Evolutionary conservation across 2,113 vertebrate genomes (phyloP).

Genomic region (Brevimyrus niger): DNA sequence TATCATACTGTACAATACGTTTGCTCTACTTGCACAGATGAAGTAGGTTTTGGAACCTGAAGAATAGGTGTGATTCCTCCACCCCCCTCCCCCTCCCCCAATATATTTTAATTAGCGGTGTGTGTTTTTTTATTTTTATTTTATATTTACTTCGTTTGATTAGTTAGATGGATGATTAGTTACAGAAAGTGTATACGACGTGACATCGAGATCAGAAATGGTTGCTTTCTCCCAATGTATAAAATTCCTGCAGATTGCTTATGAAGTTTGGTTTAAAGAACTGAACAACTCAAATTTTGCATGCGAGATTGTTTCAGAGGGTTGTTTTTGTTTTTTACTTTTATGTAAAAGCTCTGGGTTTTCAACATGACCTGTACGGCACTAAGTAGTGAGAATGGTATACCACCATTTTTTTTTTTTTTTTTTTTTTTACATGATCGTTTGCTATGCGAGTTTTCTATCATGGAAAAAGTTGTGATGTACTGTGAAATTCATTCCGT

Average conservation of each 20-base stretch:
- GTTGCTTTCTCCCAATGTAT: constrained; percentile 11
- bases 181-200: constrained; percentile 8
- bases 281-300: not conserved
- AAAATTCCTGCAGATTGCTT: not conserved
- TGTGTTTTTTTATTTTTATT: constrained; percentile 32
- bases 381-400: not conserved
- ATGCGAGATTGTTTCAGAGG: constrained; percentile 35
- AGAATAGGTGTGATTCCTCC: constrained; percentile 36
- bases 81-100: not conserved
- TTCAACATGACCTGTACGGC: not conserved
- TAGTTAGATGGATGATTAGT: constrained; percentile 29
- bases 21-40: constrained; percentile 99
- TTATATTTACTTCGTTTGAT: constrained; percentile 47
- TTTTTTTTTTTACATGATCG: constrained; percentile 40
- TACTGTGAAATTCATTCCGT: constrained; percentile 75
- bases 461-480: constrained; percentile 28
- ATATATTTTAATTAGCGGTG: constrained; percentile 25
- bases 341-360: constrained; percentile 28
- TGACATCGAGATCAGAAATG: constrained; percentile 33
- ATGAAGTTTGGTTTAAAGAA: not conserved
- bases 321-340: constrained; percentile 15
- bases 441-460: constrained; percentile 4
- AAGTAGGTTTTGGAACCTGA: constrained; percentile 61
- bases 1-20: constrained; percentile 88
- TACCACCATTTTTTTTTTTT: constrained; percentile 34